Evolutionary conservation across 2,888 invertebrate species (phyloP).

Genomic region (Rhyacophila evoluta): DNA sequence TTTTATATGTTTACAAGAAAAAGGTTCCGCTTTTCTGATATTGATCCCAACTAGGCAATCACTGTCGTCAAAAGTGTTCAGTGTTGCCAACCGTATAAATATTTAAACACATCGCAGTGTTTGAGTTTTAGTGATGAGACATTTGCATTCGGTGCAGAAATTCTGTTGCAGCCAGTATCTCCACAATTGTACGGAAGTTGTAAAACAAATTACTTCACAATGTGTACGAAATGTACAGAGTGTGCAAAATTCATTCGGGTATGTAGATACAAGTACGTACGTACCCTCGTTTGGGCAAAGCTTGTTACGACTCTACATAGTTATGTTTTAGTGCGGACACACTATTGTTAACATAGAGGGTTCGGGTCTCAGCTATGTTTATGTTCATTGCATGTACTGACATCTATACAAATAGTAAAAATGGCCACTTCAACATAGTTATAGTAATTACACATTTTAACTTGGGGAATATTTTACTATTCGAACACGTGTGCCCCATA

Average conservation of each 20-base stretch:
- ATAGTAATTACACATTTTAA: too few species aligned
- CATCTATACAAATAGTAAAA: not conserved
- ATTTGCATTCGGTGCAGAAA: not conserved
- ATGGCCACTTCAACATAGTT: too few species aligned
- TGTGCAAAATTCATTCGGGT: not conserved
- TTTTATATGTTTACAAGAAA: too few species aligned
- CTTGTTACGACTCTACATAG: not conserved
- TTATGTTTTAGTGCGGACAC: constrained; percentile 15
- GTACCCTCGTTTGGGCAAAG: not conserved
- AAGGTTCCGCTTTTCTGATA: too few species aligned
- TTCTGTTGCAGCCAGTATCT: constrained; percentile 22
- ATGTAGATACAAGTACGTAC: not conserved
- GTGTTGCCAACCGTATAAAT: not conserved
- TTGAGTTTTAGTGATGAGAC: constrained; percentile 14
- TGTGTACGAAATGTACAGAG: constrained; percentile 16
- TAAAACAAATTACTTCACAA: constrained; percentile 22
- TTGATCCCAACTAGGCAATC: not conserved
- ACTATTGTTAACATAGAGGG: not conserved
- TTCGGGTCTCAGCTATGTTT: not conserved
- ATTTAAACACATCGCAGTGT: constrained; percentile 18
- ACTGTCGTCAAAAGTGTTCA: constrained; percentile 5
- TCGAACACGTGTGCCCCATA: too few species aligned
- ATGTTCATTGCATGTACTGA: not conserved
- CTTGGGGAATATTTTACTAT: too few species aligned
- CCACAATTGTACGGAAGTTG: not conserved